phyloP scores from a whole-genome alignment of 1,140 invertebrate species.

The Sitobion miscanthi region DNA sequence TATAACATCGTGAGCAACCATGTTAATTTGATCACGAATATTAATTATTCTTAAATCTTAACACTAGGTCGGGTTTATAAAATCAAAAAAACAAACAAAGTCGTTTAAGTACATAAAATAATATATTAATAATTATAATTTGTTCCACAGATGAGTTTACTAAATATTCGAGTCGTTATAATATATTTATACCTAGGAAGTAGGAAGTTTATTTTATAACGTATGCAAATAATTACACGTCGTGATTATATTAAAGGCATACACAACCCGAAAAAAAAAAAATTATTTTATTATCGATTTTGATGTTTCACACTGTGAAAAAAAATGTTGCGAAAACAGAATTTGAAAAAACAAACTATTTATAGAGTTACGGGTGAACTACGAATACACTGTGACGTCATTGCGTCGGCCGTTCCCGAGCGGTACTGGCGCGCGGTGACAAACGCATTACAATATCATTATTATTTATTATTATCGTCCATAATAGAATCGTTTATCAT shows the following conservation, averaged over 20 bases:
- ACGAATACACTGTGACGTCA: no score
- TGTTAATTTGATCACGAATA: background rate
- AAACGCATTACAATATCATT: no score
- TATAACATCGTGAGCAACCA: background rate
- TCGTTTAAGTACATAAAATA: background rate
- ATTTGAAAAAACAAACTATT: no score
- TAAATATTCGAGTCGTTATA: background rate
- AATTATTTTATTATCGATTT: no score
- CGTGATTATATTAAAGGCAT: background rate
- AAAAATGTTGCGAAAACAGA: no score
- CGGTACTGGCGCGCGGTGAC: no score
- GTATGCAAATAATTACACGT: background rate
- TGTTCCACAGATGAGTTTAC: background rate
- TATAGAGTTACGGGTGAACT: no score
- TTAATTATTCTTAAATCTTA: background rate
- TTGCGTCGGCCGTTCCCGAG: no score
- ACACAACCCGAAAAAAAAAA: no score
- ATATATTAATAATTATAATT: background rate
- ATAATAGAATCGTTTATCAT: no score
- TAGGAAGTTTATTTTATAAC: background rate
- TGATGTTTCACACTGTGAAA: no score
- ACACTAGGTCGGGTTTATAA: background rate
- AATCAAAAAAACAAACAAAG: background rate
- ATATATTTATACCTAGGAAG: background rate
- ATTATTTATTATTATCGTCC: no score